A percentile compares a stretch with the other conserved stretches of the same genome.
These are phyloP conservation scores for Epinotia nisella DNA, from an alignment of 2,888 invertebrate species.

Conservation along the genomic window DNA sequence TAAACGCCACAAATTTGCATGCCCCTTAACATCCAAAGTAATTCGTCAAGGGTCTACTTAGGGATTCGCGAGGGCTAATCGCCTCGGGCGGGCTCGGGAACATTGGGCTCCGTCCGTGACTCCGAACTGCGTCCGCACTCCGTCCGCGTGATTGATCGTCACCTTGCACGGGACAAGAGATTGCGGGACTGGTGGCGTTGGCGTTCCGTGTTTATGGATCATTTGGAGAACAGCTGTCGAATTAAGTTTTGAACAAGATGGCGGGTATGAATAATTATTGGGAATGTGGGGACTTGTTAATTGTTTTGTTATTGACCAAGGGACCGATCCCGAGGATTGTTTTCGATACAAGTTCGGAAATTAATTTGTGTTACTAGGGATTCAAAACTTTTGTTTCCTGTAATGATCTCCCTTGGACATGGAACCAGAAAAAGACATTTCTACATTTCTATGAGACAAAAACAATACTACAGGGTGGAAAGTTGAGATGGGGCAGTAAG, in stretches of 20 bases:
- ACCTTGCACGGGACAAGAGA: constrained; percentile 36
- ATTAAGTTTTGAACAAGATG: constrained; percentile 25
- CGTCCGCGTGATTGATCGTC: constrained; percentile 39
- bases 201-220: constrained; percentile 24
- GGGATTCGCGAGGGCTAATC: constrained; percentile 38
- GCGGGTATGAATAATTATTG: constrained; percentile 25
- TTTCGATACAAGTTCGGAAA: not conserved
- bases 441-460: too few relatives aligned
- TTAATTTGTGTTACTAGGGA: not conserved
- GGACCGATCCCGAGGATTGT: not conserved
- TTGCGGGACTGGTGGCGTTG: constrained; percentile 17
- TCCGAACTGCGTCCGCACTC: constrained; percentile 38
- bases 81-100: constrained; percentile 32
- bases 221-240: constrained; percentile 30
- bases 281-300: constrained; percentile 13
- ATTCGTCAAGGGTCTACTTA: constrained; percentile 44
- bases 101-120: constrained; percentile 26
- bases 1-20: constrained; percentile 31
- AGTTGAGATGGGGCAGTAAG: too few relatives aligned
- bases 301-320: constrained; percentile 7
- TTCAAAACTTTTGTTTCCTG: not conserved
- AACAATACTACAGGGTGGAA: too few relatives aligned
- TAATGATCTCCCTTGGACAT: too few relatives aligned
- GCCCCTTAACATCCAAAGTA: constrained; percentile 39
- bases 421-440: too few relatives aligned